Evolutionary conservation across 2,888 invertebrate species (phyloP).

Genomic region (Anorthoa munda): DNA sequence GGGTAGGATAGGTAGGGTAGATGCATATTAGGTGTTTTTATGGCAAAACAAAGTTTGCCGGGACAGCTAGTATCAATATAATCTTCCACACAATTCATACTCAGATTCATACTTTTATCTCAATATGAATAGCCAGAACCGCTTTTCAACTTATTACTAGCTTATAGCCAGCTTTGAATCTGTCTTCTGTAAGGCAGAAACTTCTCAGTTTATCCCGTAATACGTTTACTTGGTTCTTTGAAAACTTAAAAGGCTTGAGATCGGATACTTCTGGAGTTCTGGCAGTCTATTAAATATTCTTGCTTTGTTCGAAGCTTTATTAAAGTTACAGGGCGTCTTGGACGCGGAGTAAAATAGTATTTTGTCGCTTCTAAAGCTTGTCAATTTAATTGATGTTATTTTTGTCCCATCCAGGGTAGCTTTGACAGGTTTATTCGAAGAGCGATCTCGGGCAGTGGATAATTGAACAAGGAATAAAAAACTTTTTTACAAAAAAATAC

Average conservation of each 20-base stretch:
- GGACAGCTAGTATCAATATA: no score
- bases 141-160: not conserved
- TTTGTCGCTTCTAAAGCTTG: slow-evolving; percentile 1
- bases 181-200: slow-evolving; percentile 5
- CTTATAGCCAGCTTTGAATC: slow-evolving; percentile 9
- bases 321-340: not conserved
- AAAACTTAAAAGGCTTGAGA: slow-evolving; percentile 23
- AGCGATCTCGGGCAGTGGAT: no score
- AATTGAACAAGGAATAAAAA: no score
- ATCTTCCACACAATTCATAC: no score
- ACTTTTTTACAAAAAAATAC: no score
- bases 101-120: not conserved
- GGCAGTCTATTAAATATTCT: slow-evolving; percentile 23
- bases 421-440: not conserved
- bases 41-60: no score
- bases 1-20: no score
- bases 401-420: not conserved
- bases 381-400: slow-evolving; percentile 13
- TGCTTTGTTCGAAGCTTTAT: slow-evolving; percentile 14
- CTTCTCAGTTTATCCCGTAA: not conserved
- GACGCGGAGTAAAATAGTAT: not conserved
- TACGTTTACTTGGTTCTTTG: slow-evolving; percentile 15
- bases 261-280: slow-evolving; percentile 5
- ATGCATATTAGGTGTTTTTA: no score
- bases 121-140: not conserved